These are phyloP conservation scores for Calliopsis andreniformis DNA, from an alignment of 1,140 invertebrate genomes.

Conservation along the genomic window DNA sequence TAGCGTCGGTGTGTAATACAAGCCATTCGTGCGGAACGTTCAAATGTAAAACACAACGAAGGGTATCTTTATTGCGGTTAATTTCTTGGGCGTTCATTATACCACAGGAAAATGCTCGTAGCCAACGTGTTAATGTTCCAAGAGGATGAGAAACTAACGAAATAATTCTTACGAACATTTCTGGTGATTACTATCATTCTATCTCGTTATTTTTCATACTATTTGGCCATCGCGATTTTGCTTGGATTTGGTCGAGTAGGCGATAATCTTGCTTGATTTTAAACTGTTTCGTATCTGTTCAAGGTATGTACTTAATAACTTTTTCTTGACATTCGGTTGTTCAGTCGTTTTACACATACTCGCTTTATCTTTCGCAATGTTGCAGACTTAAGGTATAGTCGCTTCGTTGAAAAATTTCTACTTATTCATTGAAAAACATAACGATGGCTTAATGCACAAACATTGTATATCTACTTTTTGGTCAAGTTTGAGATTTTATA, in stretches of 20 bases:
- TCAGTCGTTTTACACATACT: too few species aligned
- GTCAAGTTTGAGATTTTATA: too few species aligned
- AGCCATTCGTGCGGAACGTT: slow-evolving; percentile 16
- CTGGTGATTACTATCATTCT: slow-evolving; percentile 11
- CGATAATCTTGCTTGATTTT: neutral
- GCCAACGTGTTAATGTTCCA: slow-evolving; percentile 2
- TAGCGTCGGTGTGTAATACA: slow-evolving; percentile 5
- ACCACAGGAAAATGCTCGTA: neutral
- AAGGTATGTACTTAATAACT: too few species aligned
- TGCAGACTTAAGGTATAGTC: too few species aligned
- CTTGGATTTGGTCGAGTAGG: neutral
- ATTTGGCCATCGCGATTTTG: neutral
- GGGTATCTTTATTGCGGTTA: slow-evolving; percentile 28
- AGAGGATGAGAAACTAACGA: neutral
- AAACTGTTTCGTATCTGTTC: too few species aligned
- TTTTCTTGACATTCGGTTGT: too few species aligned
- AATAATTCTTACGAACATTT: slow-evolving; percentile 28
- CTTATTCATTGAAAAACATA: too few species aligned
- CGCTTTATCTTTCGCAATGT: too few species aligned
- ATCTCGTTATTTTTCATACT: neutral
- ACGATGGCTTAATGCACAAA: too few species aligned
- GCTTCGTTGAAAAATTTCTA: too few species aligned
- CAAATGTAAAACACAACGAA: slow-evolving; percentile 16
- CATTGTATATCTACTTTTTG: too few species aligned
- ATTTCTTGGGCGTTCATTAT: slow-evolving; percentile 22